Evolutionary conservation across 2,113 vertebrate genomes (phyloP).

Genomic region (Ptyas mucosa): DNA sequence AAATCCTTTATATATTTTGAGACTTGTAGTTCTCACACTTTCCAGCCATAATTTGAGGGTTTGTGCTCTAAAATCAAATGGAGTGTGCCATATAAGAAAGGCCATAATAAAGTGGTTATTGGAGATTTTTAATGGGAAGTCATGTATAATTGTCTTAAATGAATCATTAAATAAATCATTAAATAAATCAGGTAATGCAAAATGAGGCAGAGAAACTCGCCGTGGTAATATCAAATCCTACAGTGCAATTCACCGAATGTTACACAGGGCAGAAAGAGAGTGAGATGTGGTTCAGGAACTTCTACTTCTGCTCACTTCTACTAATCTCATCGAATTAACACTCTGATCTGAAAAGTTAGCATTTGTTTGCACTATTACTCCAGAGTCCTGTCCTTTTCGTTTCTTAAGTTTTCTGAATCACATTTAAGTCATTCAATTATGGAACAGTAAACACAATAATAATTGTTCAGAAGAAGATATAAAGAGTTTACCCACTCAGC

Average conservation of each 20-base stretch:
- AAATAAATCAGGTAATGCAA: neutral
- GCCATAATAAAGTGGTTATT: neutral
- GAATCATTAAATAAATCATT: neutral
- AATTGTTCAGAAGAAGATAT: slow-evolving; percentile 59
- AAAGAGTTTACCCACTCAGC: slow-evolving; percentile 63
- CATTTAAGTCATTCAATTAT: slow-evolving; percentile 54
- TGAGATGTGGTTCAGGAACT: neutral
- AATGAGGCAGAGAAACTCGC: neutral
- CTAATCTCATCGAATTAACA: neutral
- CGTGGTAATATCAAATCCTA: neutral
- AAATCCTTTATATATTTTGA: neutral
- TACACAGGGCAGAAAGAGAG: neutral
- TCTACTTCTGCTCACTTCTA: neutral
- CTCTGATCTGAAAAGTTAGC: neutral
- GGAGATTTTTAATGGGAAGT: neutral
- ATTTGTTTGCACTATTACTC: slow-evolving; percentile 24
- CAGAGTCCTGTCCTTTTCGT: neutral
- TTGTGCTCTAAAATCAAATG: neutral
- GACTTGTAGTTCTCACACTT: neutral
- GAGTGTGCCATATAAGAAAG: neutral
- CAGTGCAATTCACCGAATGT: neutral
- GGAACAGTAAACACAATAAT: slow-evolving; percentile 50
- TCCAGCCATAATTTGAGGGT: neutral
- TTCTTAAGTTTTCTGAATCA: slow-evolving; percentile 27
- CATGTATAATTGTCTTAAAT: neutral